Evolutionary conservation across 2,888 invertebrate species (phyloP), one percentile per base, ranked within the genome.

Genomic region (Macaria liturata): DNA sequence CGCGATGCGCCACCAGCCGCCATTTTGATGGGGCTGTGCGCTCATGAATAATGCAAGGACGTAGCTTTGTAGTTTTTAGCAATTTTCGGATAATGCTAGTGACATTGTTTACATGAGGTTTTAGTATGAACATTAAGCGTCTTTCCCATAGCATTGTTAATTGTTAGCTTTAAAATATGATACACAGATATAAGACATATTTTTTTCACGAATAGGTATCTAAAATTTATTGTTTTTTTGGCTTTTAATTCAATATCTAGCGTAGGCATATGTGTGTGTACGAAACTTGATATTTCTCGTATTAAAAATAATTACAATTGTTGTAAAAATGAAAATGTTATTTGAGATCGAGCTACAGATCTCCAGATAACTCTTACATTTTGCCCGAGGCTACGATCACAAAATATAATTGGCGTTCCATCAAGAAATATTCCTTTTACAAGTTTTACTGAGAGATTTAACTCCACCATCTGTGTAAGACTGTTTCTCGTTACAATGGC

Each of bases 401-500:
- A 77, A 37, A 80, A 73, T 40, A 67, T 72, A 81, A 80, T 80
- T 77, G 78, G 74, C 74, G 77, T 81, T 80, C 76, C 72, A 43
- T 71, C 66, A 57, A 60, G 62, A 61, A 75, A 71, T 72, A 74
- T 67, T 65, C 66, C 73, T 79, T 75, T 75, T 69, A 72, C 69
- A 77, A 74, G 70, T 78, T 76, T 69, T 66, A 69, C 62, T 58
- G 67, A 69, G 70, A 73, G 68, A 67, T 73, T 72, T 71, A 65
- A 71, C 65, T 68, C 68, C 59, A 55, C 57, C 61, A 66, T 64
- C 66, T 64, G 64, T 59, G 57, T 49, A 53, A 59, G 46, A 69
- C 64, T 61, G 68, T 67, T 65, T 66, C 62, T 65, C 66, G 64
- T 62, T 61, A 59, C 64, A 61, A 60, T 63, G 61, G 67, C 73